Evolutionary conservation across 2,797 vertebrate genomes (phyloP).

Genomic region (Pampus argenteus): DNA sequence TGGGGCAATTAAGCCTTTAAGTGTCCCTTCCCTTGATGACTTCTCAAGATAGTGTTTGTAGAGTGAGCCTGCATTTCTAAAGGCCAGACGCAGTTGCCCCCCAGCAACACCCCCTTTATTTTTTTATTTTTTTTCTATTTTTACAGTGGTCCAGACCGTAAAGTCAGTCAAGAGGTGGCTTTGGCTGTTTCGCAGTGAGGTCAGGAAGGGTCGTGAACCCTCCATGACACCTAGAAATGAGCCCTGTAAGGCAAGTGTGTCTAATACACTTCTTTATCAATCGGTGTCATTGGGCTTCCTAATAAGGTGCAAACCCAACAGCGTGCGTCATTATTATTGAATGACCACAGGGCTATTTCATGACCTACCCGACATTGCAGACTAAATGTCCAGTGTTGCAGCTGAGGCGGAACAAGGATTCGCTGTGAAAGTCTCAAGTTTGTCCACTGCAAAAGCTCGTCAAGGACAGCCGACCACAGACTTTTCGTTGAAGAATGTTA

Average conservation of each 20-base stretch:
- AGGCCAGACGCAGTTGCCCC: slow-evolving; percentile 74
- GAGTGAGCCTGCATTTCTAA: slow-evolving; percentile 79
- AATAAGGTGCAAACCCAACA: slow-evolving; percentile 12
- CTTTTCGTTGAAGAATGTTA: not conserved
- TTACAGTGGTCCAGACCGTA: slow-evolving; percentile 78
- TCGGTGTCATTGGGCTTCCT: not conserved
- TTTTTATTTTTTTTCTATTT: slow-evolving; percentile 60
- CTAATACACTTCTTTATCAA: slow-evolving; percentile 42
- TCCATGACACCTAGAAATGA: slow-evolving; percentile 55
- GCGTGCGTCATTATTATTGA: not conserved
- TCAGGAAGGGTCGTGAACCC: slow-evolving; percentile 68
- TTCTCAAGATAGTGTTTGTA: slow-evolving; percentile 89
- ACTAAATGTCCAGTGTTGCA: not conserved
- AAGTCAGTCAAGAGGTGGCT: slow-evolving; percentile 61
- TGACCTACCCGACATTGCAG: not conserved
- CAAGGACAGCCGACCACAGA: not conserved
- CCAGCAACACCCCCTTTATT: slow-evolving; percentile 11
- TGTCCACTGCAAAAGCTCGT: not conserved
- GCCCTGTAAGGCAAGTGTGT: slow-evolving; percentile 25
- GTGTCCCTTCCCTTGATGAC: slow-evolving; percentile 84
- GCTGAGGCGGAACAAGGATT: not conserved
- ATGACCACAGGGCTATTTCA: not conserved
- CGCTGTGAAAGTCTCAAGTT: not conserved
- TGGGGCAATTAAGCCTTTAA: slow-evolving; percentile 85
- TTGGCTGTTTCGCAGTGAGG: slow-evolving; percentile 59